Base-by-base conservation (phyloP, 1,140 invertebrate genomes). In the Tetramorium simillimum region DNA sequence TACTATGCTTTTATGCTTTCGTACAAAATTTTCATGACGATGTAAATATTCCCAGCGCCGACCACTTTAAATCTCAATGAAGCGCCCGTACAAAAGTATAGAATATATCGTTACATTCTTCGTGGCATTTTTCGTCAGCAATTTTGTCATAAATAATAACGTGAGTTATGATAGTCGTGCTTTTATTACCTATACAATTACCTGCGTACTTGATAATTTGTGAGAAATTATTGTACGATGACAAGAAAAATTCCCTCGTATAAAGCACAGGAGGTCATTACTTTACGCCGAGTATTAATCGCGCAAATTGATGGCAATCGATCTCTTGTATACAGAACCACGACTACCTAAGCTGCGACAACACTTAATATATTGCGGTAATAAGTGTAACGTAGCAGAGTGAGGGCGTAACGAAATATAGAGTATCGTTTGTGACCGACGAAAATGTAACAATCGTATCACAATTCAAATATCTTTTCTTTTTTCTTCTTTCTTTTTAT, bases 61-160 rank as follows among this genome's bases (percentile, higher is more conserved):
- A 7, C 3, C 3, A 63, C 14, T 33, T 80, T 53, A 80, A 80
- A 80, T 69, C 62, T 67, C 62, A 80, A 77, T 77, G 9, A 80
- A 80, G n/a, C n/a, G 33, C 28, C 37, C 37, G 4, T 28, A 43
- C 33, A 18, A 67, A 37, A 53, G n/a, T 56, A 24, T 24, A 37
- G 1, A 78, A 78, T 77, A 63, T 63, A 78, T 78, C 5, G 40
- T 16, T 58, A 33, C 24, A 21, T 2, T n/a, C 24, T n/a, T 10
- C 24, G n/a, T 60, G 18, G 3, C 7, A 75, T 46, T 62, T 78
- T 78, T 80, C 12, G n/a, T 16, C 58, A 28, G 33, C 51, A 18
- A 37, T 80, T 37, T 80, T 51, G 33, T 80, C 28, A 65, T 18
- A 49, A 78, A 18, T 18, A 33, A 49, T 24, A 62, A 9, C 14